Conservation (phyloP, 2,888 invertebrate species). For the Pterostichus madidus region DNA sequence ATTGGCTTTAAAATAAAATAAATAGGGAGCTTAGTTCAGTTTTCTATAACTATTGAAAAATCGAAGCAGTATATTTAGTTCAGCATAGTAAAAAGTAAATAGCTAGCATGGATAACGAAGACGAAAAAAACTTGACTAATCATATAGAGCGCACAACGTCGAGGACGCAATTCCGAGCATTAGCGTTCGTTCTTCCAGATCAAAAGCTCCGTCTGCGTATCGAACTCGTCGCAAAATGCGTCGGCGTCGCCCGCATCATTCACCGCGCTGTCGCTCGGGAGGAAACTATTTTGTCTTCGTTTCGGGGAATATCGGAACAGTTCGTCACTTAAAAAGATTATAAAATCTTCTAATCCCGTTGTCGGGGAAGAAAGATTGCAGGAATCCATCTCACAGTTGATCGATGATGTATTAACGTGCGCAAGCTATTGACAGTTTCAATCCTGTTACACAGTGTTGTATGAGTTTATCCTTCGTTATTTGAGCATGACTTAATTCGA, state of each 20-base stretch:
- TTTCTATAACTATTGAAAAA: too few species aligned
- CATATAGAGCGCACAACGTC: slow-evolving; percentile 1
- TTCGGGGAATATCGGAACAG: slow-evolving; percentile 56
- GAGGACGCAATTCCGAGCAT: slow-evolving; percentile 1
- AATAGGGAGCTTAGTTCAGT: too few species aligned
- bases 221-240: neutral
- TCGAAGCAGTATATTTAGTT: neutral
- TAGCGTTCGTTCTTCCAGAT: slow-evolving; percentile 39
- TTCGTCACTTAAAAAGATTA: slow-evolving; percentile 66
- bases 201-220: slow-evolving; percentile 18
- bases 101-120: slow-evolving; percentile 8
- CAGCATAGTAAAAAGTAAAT: slow-evolving; percentile 11
- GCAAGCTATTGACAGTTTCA: slow-evolving; percentile 62
- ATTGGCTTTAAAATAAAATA: too few species aligned
- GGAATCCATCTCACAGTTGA: slow-evolving; percentile 65
- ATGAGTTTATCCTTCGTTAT: slow-evolving; percentile 63
- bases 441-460: slow-evolving; percentile 60
- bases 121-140: slow-evolving; percentile 16
- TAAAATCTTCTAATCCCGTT: slow-evolving; percentile 66
- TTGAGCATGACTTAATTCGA: slow-evolving; percentile 62
- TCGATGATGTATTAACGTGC: slow-evolving; percentile 66
- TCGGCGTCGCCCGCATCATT: neutral
- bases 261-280: slow-evolving; percentile 19
- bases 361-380: slow-evolving; percentile 63
- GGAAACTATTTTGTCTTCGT: slow-evolving; percentile 59